phyloP scores from a whole-genome alignment of 2,888 invertebrate genomes.

The Cerceris ruficornis region DNA sequence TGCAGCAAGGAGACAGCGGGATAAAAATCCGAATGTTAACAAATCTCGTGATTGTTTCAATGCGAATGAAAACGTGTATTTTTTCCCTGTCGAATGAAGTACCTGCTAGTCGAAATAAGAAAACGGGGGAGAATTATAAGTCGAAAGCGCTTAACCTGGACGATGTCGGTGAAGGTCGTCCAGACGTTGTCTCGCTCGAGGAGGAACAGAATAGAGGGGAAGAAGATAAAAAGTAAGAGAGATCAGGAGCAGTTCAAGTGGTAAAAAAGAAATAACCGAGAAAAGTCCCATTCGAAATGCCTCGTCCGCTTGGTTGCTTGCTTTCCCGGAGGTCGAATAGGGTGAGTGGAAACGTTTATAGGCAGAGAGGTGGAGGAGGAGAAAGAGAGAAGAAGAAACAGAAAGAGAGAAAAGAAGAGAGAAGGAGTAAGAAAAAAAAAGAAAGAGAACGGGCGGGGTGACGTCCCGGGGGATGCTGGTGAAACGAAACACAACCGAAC shows the following conservation, averaged over 20 bases:
- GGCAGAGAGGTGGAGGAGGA: conserved; percentile 20
- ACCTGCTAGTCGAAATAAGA: conserved; percentile 17
- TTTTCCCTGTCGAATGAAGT: conserved; percentile 21
- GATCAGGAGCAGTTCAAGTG: conserved; percentile 34
- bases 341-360: conserved; percentile 39
- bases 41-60: conserved; percentile 38
- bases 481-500: conserved; percentile 53
- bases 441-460: conserved; percentile 33
- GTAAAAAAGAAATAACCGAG: conserved; percentile 50
- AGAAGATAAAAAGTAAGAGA: conserved; percentile 7
- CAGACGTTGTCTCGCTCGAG: conserved; percentile 29
- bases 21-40: conserved; percentile 26
- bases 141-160: conserved; percentile 53
- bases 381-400: background rate
- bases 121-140: conserved; percentile 52
- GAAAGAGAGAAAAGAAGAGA: too few species aligned
- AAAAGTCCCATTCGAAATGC: conserved; percentile 59
- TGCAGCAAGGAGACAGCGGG: conserved; percentile 1
- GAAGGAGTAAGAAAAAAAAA: background rate
- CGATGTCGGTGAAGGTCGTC: conserved; percentile 53
- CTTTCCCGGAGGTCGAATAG: conserved; percentile 46
- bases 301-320: conserved; percentile 25
- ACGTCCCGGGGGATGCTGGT: conserved; percentile 56
- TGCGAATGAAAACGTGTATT: conserved; percentile 28
- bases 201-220: background rate